phyloP scores from a whole-genome alignment of 2,888 invertebrate genomes.

The Octodonta nipae region DNA sequence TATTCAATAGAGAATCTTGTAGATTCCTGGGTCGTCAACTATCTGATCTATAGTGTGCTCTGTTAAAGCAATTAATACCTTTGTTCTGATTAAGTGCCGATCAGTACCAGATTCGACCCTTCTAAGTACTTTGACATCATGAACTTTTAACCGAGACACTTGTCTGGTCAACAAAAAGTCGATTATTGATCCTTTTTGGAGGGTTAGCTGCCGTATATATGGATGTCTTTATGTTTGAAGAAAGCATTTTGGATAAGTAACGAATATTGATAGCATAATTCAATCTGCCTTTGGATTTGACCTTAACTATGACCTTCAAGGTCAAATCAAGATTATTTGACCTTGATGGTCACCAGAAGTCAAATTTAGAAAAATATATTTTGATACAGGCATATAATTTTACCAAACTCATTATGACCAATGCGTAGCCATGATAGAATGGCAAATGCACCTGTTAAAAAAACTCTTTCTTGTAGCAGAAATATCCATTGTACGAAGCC shows the following conservation, averaged over 20 bases:
- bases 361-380: no score
- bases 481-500: no score
- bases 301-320: no score
- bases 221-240: constrained; percentile 1
- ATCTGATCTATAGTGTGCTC: constrained; percentile 1
- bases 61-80: not conserved
- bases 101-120: not conserved
- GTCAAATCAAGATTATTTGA: no score
- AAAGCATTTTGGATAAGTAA: not conserved
- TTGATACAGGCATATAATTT: not conserved
- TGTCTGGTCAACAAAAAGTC: constrained; percentile 1
- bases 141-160: not conserved
- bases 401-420: no score
- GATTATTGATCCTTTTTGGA: constrained; percentile 1
- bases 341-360: no score
- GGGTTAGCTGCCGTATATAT: not conserved
- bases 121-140: constrained; percentile 1
- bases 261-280: constrained; percentile 1
- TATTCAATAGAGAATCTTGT: no score
- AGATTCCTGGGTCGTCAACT: no score
- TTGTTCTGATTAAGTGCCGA: not conserved
- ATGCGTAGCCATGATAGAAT: no score
- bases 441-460: no score
- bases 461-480: no score
- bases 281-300: not conserved